Evolutionary conservation across 2,888 invertebrate genomes (phyloP), one percentile per base, ranked within the genome.

Genomic region (Deladenus siricidicola): DNA sequence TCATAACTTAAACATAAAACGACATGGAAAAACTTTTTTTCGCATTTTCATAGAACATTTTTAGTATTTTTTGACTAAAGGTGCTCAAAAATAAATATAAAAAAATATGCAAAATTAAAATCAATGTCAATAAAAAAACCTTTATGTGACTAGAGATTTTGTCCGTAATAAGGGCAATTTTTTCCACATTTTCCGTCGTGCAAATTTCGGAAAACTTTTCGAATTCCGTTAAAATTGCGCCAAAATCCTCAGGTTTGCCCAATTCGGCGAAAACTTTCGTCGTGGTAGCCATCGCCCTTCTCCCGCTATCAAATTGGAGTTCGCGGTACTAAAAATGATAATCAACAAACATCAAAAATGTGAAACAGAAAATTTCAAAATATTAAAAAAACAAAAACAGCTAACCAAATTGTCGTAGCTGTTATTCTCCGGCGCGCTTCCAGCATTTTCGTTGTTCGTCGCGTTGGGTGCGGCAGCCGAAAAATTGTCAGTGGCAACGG

Each of bases 291-390:
- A 26, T 6, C 24, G 26, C 30, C 26, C 26, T 21, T 34, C 23
- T 29, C 4, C 30, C 24, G 2, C 30, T 42, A 17, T 53, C 42
- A 6, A 53, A 39, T 3, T 29, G 29, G 1, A 53, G 17, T 8
- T 53, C 53, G 17, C 39, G 29, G 30, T 53, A 53, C 53, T 53
- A 53, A 34, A 53, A 34, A 14, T 10, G 14, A 34, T 10, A 34
- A 34, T 6, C 39, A 14, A 14, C 8, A 34, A 34, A 34, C n/a
- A n/a, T n/a, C n/a, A n/a, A n/a, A n/a, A n/a, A n/a, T n/a, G n/a
- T n/a, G n/a, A n/a, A n/a, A n/a, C n/a, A n/a, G n/a, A n/a, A n/a
- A n/a, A n/a, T n/a, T n/a, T n/a, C n/a, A n/a, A n/a, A n/a, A n/a
- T n/a, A n/a, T n/a, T n/a, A n/a, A n/a, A n/a, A n/a, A n/a, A n/a